Evolutionary conservation across 2,888 invertebrate genomes (phyloP), one percentile per base, ranked within the genome.

Genomic region (Phoronis australis): DNA sequence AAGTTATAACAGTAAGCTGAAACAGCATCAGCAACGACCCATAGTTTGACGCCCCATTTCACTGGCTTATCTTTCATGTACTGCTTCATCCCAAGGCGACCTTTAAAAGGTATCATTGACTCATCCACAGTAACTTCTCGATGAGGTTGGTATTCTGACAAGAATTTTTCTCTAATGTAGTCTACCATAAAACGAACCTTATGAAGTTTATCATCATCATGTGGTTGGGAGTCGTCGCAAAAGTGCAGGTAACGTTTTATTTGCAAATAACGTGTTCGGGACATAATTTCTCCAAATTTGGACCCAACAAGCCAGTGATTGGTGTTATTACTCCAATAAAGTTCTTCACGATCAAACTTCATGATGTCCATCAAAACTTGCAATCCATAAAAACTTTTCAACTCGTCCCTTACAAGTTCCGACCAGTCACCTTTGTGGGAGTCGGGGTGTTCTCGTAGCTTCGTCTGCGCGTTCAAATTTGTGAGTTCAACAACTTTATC

Each of bases 1-100:
- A 48, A 52, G 22, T 45, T 50, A 2, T 41, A 15, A 21, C 50
- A 50, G n/a, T 20, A 42, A n/a, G 21, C 42, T 25, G 42, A 25
- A 18, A 4, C 42, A 3, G 25, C 20, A 22, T 42, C 42, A 20
- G 42, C 42, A 23, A 42, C 18, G 3, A 42, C 42, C 42, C 25
- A 27, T 25, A 42, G 24, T 20, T 42, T 42, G 22, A 42, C 24
- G 42, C 42, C 42, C 21, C 21, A 42, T 6, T 25, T 21, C 15
- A 25, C 24, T 23, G 23, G 42, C n/a, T 42, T 42, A 6, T 22
- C 24, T 21, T n/a, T 24, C 6, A 42, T 42, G 21, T 23, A 42
- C 21, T 42, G 42, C 24, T 21, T n/a, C n/a, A 42, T 23, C n/a
- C 18, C 24, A 4, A 42, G 24, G 21, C 42, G 42, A 42, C 42